phyloP scores from a whole-genome alignment of 1,140 invertebrate species.

The Hylaeus anthracinus region DNA sequence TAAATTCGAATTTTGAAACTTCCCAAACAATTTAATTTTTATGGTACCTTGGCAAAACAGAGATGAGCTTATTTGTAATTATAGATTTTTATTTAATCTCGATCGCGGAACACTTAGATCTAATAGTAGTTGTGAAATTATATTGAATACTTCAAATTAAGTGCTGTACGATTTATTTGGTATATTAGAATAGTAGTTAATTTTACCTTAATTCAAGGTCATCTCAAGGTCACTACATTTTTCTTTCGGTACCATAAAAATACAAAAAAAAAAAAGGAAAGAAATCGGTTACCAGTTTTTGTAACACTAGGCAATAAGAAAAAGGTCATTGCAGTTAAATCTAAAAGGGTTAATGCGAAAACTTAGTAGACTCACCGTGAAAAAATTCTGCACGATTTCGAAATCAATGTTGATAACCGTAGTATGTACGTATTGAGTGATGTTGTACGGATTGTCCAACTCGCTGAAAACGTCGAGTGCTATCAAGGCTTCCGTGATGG shows the following conservation, averaged over 20 bases:
- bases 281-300: neutral
- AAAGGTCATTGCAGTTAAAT: neutral
- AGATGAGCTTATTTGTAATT: too few relatives aligned
- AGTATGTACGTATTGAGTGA: slow-evolving; percentile 8
- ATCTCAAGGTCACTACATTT: too few relatives aligned
- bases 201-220: too few relatives aligned
- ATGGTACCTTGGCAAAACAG: too few relatives aligned
- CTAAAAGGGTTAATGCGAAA: neutral
- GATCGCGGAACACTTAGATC: too few relatives aligned
- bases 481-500: slow-evolving; percentile 43
- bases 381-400: slow-evolving; percentile 53
- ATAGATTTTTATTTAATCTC: too few relatives aligned
- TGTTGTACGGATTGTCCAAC: slow-evolving; percentile 25
- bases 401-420: slow-evolving; percentile 49
- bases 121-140: too few relatives aligned
- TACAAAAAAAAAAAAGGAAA: neutral
- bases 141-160: neutral
- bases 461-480: slow-evolving; percentile 45
- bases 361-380: slow-evolving; percentile 52
- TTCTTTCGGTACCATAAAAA: too few relatives aligned
- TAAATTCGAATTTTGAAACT: neutral
- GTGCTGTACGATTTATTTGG: neutral
- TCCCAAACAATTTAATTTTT: too few relatives aligned
- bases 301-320: too few relatives aligned
- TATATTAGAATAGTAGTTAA: too few relatives aligned